Evolutionary conservation across 2,113 vertebrate genomes (phyloP).

Genomic region (Climacteris rufus): DNA sequence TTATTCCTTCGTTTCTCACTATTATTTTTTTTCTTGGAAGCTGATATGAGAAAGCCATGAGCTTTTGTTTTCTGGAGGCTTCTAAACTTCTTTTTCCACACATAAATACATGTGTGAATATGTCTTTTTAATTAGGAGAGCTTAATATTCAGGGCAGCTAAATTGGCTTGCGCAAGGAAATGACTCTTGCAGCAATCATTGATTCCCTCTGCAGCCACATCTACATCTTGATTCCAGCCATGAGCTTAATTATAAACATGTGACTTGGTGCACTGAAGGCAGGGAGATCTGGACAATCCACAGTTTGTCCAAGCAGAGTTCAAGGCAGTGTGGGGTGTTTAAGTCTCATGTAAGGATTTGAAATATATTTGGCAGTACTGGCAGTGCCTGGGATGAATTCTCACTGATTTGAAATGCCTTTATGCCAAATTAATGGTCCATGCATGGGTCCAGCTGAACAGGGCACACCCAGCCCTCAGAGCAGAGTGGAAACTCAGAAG

Average conservation of each 20-base stretch:
- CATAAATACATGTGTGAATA: not conserved
- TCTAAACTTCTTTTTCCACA: not conserved
- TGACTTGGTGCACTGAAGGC: not conserved
- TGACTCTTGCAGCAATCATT: not conserved
- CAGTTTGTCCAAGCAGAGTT: not conserved
- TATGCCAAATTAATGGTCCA: accelerated
- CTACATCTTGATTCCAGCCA: not conserved
- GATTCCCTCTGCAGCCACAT: not conserved
- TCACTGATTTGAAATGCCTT: not conserved
- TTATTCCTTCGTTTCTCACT: not conserved
- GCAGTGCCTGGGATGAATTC: not conserved
- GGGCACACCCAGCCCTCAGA: not conserved
- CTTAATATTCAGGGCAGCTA: not conserved
- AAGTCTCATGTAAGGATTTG: not conserved
- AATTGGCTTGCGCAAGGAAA: not conserved
- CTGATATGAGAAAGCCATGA: not conserved
- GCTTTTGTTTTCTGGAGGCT: not conserved
- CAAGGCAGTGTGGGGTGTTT: not conserved
- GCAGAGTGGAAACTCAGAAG: not conserved
- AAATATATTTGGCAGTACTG: not conserved
- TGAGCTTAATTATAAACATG: not conserved
- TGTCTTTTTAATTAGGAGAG: not conserved
- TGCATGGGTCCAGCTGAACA: not conserved
- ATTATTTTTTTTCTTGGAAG: not conserved
- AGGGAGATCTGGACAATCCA: not conserved